A percentile compares a stretch with the other conserved stretches of the same genome.
These are phyloP conservation scores for Lasioglossum pauxillum DNA, from an alignment of 2,888 invertebrate genomes.

Conservation along the genomic window DNA sequence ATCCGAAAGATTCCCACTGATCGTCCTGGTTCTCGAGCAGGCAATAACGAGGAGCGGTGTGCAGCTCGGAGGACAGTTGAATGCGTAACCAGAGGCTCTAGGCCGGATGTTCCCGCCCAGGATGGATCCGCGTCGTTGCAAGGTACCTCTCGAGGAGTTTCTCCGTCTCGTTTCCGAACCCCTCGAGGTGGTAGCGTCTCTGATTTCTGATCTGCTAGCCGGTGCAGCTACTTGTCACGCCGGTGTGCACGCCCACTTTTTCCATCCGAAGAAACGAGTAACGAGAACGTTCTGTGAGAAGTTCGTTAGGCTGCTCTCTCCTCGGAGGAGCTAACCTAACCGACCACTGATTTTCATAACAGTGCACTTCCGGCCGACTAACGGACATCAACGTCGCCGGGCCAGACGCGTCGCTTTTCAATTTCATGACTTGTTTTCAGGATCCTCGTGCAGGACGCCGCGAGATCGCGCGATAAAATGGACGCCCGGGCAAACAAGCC, in stretches of 20 bases:
- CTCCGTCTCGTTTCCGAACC: constrained; percentile 66
- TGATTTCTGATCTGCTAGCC: constrained; percentile 83
- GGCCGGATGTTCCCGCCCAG: constrained; percentile 84
- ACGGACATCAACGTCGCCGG: constrained; percentile 73
- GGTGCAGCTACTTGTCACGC: constrained; percentile 82
- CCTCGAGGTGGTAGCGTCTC: constrained; percentile 74
- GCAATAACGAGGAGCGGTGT: constrained; percentile 62
- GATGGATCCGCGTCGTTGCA: constrained; percentile 78
- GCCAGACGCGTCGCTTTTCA: constrained; percentile 4
- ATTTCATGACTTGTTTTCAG: constrained; percentile 41
- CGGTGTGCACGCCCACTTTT: constrained; percentile 66
- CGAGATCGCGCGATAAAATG: neutral
- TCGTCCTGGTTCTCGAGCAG: constrained; percentile 42
- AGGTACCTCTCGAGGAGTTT: constrained; percentile 73
- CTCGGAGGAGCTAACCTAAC: constrained; percentile 43
- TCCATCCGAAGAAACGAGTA: constrained; percentile 37
- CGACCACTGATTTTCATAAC: constrained; percentile 82
- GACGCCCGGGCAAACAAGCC: neutral
- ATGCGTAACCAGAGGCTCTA: constrained; percentile 84
- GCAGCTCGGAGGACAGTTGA: constrained; percentile 71
- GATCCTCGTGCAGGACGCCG: neutral
- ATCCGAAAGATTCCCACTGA: constrained; percentile 67
- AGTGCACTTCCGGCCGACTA: constrained; percentile 82
- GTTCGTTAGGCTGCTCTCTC: constrained; percentile 73
- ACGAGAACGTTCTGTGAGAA: constrained; percentile 59